Base-by-base conservation (phyloP, 2,113 vertebrate genomes). In the Cepphus grylle region DNA sequence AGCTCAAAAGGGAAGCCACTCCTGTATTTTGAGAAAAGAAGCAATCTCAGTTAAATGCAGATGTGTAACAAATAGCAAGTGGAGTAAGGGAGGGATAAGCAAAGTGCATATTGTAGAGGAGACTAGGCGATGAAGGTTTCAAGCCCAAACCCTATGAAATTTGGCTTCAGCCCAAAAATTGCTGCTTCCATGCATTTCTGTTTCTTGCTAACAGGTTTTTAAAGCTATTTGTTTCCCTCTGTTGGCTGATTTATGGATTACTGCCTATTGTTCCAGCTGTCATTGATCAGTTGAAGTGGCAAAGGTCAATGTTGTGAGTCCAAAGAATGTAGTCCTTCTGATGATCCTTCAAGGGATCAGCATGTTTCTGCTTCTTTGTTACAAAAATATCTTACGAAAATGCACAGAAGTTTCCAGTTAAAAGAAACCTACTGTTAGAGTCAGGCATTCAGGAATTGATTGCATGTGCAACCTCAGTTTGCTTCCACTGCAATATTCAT, bases 381-480 rank as follows among this genome's bases (percentile, higher is more conserved):
- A 61, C 73, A 93, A 58, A 90, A 97, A 32, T 67, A 59, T 17
- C 43, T 67, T 58, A n/a, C 0, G 6, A 88, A 84, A 93, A 93
- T 36, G 15, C 58, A 43, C 58, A 38, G 12, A 71, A 86, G 34
- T 84, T 94, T 88, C 61, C 77, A 70, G 36, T 83, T 87, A 47
- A 71, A 56, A 91, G 88, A 90, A 74, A 91, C 62, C 79, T 82
- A 9, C 69, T 67, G 47, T 50, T 91, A 74, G 90, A 78, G 53
- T 77, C 80, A 89, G 66, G 52, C 43, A 25, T 95, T 86, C 70
- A 81, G 78, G 81, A 94, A n/a, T 2, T 47, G 45, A 84, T 88
- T 96, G 96, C 94, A 94, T 96, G 92, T 95, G 88, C 81, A 67
- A 11, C 88, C 65, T 85, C 69, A 85, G 58, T 95, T 96, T 94